Base-by-base conservation (phyloP, 2,797 vertebrate genomes). In the Spea hammondii region DNA sequence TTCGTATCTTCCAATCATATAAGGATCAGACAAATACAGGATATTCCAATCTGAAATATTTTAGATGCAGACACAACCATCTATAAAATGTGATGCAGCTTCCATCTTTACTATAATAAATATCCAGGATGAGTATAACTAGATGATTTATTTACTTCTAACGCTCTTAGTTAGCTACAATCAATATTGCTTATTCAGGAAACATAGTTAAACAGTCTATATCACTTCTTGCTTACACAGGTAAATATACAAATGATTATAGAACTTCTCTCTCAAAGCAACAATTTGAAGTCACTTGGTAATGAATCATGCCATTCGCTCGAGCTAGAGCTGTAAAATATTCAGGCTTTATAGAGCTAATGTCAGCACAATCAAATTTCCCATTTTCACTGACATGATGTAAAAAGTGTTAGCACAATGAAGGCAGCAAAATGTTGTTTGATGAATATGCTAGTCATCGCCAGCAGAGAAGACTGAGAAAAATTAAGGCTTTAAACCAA, bases 391-490 rank as follows among this genome's bases (percentile, higher is more conserved):
- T 55, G 48, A 82, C 65, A 77, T 77, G 65, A 77, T 68, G 65
- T 82, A 75, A 82, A 82, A 81, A 77, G 79, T 77, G 79, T 82
- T 82, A 73, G 75, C 69, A 74, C 70, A 77, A 82, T 60, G 65
- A 73, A 77, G 69, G 75, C 64, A 64, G 75, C 64, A 82, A 82
- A 82, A 77, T 82, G 70, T 70, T 77, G 74, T 82, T 74, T 82
- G 79, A 82, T 82, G 79, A 82, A 82, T 73, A 82, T 74, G 54
- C 73, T 77, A 82, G 74, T 77, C 75, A 82, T 70, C 77, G 75
- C 75, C 79, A 82, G 55, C 65, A 77, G 65, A 49, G 55, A 77
- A 69, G 79, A 77, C 70, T 55, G 74, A 77, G 79, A 82, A 82
- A 82, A 82, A 82, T 82, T 77, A 82, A 81, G 48, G 60, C 79